Base-by-base conservation (phyloP, 2,888 invertebrate species). In the Protophormia terraenovae region DNA sequence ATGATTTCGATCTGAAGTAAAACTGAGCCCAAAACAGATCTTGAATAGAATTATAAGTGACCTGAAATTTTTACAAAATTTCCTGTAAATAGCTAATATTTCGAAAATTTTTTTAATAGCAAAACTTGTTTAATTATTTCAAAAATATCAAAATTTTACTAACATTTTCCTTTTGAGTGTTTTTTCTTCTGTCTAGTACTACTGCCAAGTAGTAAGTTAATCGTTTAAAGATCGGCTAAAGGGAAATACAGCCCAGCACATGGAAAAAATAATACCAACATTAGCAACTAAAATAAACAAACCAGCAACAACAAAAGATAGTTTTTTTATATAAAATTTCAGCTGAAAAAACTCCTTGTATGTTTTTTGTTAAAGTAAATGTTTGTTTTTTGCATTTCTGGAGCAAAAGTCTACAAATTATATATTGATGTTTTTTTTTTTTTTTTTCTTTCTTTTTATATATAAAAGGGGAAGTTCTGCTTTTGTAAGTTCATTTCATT, bases 361-460 rank as follows among this genome's bases (percentile, higher is more conserved):
- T 64, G 50, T 64, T 62, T 38, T 62, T 69, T 66, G 22, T 66
- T 66, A 80, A 81, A 81, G 72, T 64, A 81, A 85, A 81, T 85
- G 73, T 85, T 85, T 85, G 77, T 78, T 85, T 85, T 80, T 50
- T 77, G 53, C 53, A 72, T 80, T 82, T 82, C 76, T 82, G 32
- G 58, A 75, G 77, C 77, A 72, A 73, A 73, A 81, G 62, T 82
- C 77, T 78, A 73, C 85, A 85, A 81, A 85, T 85, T 85, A 85
- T 81, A 73, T 69, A 64, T 47, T 62, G 58, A 67, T 62, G 62
- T 71, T 78, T n/a, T 19, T 81, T 55, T 75, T 75, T 50, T 50
- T 81, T 58, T 22, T 32, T n/a, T n/a, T n/a, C n/a, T n/a, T n/a
- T n/a, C n/a, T n/a, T n/a, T n/a, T n/a, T n/a, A n/a, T n/a, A n/a